Conservation (phyloP, 2,113 vertebrate species). For the Tympanuchus pallidicinctus region DNA sequence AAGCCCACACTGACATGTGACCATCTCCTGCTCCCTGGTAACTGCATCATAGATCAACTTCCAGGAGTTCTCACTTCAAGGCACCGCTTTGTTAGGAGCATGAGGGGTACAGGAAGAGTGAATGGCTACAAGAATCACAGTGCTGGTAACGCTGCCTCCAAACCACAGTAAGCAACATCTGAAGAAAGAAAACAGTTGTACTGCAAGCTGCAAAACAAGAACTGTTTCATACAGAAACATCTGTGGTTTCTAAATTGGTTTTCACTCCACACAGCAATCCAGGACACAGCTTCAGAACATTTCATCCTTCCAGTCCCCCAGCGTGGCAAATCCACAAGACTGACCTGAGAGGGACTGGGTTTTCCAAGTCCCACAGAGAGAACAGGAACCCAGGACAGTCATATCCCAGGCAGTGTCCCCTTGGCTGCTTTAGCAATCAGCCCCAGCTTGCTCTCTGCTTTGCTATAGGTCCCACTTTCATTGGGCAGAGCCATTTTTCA, state of each 20-base stretch:
- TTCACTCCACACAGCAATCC: background rate
- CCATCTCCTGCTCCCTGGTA: background rate
- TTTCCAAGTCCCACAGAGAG: background rate
- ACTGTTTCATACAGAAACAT: background rate
- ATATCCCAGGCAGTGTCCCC: background rate
- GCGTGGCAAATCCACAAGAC: background rate
- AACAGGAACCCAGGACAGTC: background rate
- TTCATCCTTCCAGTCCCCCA: background rate
- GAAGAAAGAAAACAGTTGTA: background rate
- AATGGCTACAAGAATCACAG: background rate
- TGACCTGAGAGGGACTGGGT: background rate
- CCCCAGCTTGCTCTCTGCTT: background rate
- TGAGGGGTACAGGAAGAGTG: background rate
- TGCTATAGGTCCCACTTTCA: background rate
- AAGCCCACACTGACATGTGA: background rate
- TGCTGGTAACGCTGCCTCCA: background rate
- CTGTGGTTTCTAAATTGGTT: background rate
- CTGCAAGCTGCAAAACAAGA: background rate
- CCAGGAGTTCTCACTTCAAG: background rate
- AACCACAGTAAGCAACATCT: background rate
- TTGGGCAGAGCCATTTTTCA: background rate
- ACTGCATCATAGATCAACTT: background rate
- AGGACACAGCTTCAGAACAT: background rate
- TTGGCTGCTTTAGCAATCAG: background rate
- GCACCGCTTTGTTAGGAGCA: accelerated